Evolutionary conservation across 2,888 invertebrate species (phyloP).

Genomic region (Netelia melanura): DNA sequence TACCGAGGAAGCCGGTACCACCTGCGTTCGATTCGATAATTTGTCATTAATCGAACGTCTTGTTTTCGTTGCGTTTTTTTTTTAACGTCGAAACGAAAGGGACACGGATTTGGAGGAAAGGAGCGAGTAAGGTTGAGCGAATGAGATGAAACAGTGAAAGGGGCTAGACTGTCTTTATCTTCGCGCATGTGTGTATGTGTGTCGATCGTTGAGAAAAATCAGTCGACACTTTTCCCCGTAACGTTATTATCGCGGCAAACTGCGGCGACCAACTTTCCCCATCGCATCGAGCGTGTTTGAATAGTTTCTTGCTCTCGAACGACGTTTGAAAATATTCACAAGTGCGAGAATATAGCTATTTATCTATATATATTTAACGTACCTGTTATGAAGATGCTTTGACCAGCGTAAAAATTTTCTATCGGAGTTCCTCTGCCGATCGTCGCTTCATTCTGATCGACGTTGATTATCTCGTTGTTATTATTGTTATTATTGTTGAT

Average conservation of each 20-base stretch:
- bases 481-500: conserved; percentile 71
- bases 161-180: neutral
- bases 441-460: conserved; percentile 67
- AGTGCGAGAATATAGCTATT: too few relatives aligned
- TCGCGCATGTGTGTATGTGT: too few relatives aligned
- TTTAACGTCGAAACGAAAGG: neutral
- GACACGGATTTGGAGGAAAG: neutral
- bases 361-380: conserved; percentile 6
- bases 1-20: conserved; percentile 85
- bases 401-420: conserved; percentile 80
- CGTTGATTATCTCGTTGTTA: conserved; percentile 53
- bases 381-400: conserved; percentile 81
- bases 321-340: too few relatives aligned
- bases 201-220: conserved; percentile 35
- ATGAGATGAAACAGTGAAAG: conserved; percentile 51
- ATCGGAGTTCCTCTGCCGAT: conserved; percentile 79
- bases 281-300: conserved; percentile 19
- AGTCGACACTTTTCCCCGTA: conserved; percentile 35
- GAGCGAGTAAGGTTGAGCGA: neutral
- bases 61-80: too few relatives aligned
- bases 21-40: conserved; percentile 76
- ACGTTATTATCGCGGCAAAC: conserved; percentile 42
- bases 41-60: neutral
- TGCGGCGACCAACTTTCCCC: conserved; percentile 51
- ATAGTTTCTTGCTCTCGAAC: conserved; percentile 27